Evolutionary conservation across 2,888 invertebrate genomes (phyloP).

Genomic region (Diarsia rubi): DNA sequence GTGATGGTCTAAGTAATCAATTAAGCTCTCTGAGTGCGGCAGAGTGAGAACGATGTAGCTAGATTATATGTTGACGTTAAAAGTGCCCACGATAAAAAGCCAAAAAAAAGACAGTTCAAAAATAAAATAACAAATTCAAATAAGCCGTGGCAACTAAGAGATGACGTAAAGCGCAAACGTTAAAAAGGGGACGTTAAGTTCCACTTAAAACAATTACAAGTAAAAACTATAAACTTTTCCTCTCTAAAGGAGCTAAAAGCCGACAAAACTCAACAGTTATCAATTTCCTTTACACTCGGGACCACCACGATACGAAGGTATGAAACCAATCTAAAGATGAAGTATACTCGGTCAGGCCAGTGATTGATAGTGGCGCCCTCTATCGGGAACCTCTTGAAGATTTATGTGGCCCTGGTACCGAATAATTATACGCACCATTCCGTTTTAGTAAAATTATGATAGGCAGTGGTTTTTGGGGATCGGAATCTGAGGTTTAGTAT

Average conservation of each 20-base stretch:
- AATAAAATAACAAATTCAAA: too few relatives aligned
- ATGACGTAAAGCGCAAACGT: too few relatives aligned
- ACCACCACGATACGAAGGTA: conserved; percentile 54
- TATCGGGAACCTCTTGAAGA: conserved; percentile 69
- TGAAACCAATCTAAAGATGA: conserved; percentile 69
- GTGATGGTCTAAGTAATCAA: too few relatives aligned
- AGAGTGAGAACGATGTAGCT: too few relatives aligned
- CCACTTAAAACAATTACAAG: not conserved
- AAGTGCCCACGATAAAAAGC: too few relatives aligned
- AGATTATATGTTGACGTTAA: too few relatives aligned
- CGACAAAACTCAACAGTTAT: conserved; percentile 50
- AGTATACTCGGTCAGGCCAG: conserved; percentile 67
- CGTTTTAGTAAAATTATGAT: conserved; percentile 62
- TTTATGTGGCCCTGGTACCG: conserved; percentile 69
- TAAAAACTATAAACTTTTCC: conserved; percentile 5
- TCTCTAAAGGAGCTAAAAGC: conserved; percentile 7
- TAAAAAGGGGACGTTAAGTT: too few relatives aligned
- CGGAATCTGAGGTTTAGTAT: not conserved
- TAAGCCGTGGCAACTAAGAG: too few relatives aligned
- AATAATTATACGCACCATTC: conserved; percentile 72
- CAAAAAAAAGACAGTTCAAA: too few relatives aligned
- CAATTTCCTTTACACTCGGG: conserved; percentile 61
- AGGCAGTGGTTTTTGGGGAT: conserved; percentile 11
- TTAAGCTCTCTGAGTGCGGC: too few relatives aligned
- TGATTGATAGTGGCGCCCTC: conserved; percentile 73